These are phyloP conservation scores for Drosophila sucinea DNA, from an alignment of 1,140 invertebrate genomes.

Conservation along the genomic window DNA sequence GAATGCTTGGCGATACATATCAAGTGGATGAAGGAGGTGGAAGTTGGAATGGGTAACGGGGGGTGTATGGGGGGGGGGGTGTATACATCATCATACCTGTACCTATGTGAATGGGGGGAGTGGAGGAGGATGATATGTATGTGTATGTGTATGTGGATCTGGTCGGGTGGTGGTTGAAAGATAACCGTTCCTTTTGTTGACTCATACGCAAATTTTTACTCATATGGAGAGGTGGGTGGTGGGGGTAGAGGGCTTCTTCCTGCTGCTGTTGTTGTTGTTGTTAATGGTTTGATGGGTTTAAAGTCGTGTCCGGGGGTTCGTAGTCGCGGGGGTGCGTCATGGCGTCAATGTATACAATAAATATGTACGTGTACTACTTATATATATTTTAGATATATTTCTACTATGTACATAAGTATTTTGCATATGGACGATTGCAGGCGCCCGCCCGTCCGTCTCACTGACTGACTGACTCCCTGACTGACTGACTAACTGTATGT, in stretches of 20 bases:
- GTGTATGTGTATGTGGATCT: neutral
- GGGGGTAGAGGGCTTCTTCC: neutral
- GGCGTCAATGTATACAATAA: conserved; percentile 54
- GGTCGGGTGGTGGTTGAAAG: conserved; percentile 66
- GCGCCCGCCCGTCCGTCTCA: conserved; percentile 43
- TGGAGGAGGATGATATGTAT: neutral
- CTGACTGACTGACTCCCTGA: neutral
- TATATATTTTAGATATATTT: conserved; percentile 25
- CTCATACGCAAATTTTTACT: conserved; percentile 80
- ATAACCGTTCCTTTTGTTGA: conserved; percentile 69
- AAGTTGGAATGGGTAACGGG: neutral
- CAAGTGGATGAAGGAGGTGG: conserved; percentile 32
- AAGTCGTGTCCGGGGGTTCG: conserved; percentile 49
- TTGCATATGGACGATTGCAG: conserved; percentile 71
- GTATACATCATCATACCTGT: conserved; percentile 47
- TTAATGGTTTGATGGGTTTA: conserved; percentile 80
- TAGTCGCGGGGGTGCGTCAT: conserved; percentile 32
- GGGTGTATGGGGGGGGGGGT: neutral
- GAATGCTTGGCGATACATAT: conserved; percentile 61
- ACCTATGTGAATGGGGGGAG: neutral
- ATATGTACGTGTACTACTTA: neutral
- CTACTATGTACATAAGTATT: conserved; percentile 34
- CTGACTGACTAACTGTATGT: conserved; percentile 38
- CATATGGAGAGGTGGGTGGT: conserved; percentile 41
- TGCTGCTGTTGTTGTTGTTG: conserved; percentile 47